Base-by-base conservation (phyloP, 2,113 vertebrate species). In the Garra rufa region DNA sequence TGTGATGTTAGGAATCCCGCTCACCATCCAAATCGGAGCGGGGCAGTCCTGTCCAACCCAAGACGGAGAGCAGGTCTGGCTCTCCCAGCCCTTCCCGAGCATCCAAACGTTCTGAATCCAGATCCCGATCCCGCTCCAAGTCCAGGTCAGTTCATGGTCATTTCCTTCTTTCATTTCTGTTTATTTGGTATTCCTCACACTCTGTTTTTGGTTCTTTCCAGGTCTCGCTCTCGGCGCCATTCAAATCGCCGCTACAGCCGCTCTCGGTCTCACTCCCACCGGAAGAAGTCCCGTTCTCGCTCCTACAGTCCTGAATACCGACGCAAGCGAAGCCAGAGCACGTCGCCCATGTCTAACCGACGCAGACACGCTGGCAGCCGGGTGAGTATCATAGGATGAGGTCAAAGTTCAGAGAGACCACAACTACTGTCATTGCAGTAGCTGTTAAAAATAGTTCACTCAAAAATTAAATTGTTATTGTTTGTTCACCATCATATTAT, bases 1-100 rank as follows among this genome's bases (percentile, higher is more conserved):
- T 96, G 92, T 96, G 92, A 94, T 63, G 84, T 86, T 95, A 98
- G 97, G 97, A 95, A 88, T 98, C 97, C 89, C 95, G 95, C 89
- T 97, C 97, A 91, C 96, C 95, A 89, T 96, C 96, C 93, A 97
- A 98, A 96, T 97, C 96, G 90, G 96, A 95, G 91, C 94, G 92
- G 89, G 96, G 95, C 91, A 98, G 96, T 94, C 96, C 96, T 92
- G 95, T 94, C 93, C 94, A 94, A 90, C 95, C 93, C 91, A 97
- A 97, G 95, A 96, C 95, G 30, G 95, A 96, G 94, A 97, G 96
- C 94, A 96, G 96, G 89, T 98, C 97, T 86, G 94, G 93, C 92
- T 97, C 97, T 86, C 95, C 93, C 88, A 98, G 96, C 93, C 95
- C 95, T 48, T 96, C 96, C 85, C 93, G 94, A 88, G 96, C 94